These are phyloP conservation scores for Noctua janthe DNA, from an alignment of 2,888 invertebrate species.

Conservation along the genomic window DNA sequence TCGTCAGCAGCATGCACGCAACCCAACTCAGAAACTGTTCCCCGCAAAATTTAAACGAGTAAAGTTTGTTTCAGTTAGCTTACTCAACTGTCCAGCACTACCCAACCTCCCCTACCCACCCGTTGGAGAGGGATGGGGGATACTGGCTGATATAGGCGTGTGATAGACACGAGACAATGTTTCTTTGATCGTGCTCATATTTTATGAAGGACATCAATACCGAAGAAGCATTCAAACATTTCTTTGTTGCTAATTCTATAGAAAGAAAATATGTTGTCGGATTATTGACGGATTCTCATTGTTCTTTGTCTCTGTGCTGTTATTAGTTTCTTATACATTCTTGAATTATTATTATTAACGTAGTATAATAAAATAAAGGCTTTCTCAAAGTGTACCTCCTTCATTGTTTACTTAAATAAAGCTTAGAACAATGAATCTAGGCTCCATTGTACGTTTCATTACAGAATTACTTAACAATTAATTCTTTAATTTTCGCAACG, in stretches of 20 bases:
- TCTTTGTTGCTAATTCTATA: constrained; percentile 63
- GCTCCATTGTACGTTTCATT: constrained; percentile 47
- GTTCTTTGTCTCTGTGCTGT: constrained; percentile 36
- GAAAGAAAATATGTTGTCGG: constrained; percentile 35
- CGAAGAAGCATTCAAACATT: constrained; percentile 60
- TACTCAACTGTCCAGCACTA: constrained; percentile 84
- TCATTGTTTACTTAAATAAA: constrained; percentile 30
- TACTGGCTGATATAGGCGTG: constrained; percentile 79
- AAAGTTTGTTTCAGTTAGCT: constrained; percentile 88
- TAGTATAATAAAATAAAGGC: constrained; percentile 9
- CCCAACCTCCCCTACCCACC: constrained; percentile 63
- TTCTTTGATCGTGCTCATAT: constrained; percentile 77
- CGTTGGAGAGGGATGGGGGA: constrained; percentile 62
- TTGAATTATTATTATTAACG: constrained; percentile 16
- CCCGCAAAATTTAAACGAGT: constrained; percentile 90
- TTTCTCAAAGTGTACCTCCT: not conserved
- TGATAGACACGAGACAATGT: constrained; percentile 80
- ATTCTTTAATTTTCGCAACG: constrained; percentile 49
- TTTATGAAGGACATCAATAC: constrained; percentile 74
- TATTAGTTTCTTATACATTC: constrained; percentile 25
- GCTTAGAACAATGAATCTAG: constrained; percentile 39
- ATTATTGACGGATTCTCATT: constrained; percentile 33
- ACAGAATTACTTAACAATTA: constrained; percentile 47
- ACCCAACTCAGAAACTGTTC: constrained; percentile 80
- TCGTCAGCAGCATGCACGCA: constrained; percentile 83